Evolutionary conservation across 2,113 vertebrate species (phyloP).

Genomic region (Synchiropus splendidus): DNA sequence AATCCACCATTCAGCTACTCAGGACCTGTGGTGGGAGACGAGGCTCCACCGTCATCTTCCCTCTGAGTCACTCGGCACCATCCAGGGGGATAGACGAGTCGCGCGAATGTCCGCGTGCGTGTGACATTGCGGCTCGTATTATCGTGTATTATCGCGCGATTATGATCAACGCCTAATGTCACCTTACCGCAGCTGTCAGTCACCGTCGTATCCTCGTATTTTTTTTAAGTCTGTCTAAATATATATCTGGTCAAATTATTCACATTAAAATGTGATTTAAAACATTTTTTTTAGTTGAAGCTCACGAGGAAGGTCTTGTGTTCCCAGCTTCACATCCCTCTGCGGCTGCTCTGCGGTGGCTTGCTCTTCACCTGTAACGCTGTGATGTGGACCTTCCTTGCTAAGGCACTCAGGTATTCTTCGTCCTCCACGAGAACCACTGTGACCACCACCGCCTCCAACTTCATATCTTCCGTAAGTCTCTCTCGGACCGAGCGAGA

Average conservation of each 20-base stretch:
- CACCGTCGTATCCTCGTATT: too few species aligned
- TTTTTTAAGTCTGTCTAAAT: too few species aligned
- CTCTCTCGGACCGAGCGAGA: neutral
- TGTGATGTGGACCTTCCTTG: slow-evolving; percentile 90
- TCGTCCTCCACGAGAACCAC: slow-evolving; percentile 82
- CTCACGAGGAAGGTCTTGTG: too few species aligned
- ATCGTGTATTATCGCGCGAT: slow-evolving; percentile 14
- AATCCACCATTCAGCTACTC: slow-evolving; percentile 4
- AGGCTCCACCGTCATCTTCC: slow-evolving; percentile 7
- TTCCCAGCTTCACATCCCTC: slow-evolving; percentile 68
- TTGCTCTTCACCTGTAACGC: slow-evolving; percentile 77
- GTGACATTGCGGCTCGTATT: slow-evolving; percentile 42
- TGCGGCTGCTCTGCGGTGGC: slow-evolving; percentile 64
- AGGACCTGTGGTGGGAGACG: slow-evolving; percentile 18
- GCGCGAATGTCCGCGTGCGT: slow-evolving; percentile 20
- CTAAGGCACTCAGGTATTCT: slow-evolving; percentile 83
- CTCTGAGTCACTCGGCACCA: slow-evolving; percentile 45
- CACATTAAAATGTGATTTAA: too few species aligned
- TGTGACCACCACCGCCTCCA: slow-evolving; percentile 84
- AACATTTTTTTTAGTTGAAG: too few species aligned
- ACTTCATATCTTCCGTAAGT: slow-evolving; percentile 88
- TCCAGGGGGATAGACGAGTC: slow-evolving; percentile 10
- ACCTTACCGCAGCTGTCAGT: too few species aligned
- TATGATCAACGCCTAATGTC: neutral
- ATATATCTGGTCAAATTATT: neutral